phyloP scores from a whole-genome alignment of 2,113 vertebrate genomes.

The Lonchura striata region DNA sequence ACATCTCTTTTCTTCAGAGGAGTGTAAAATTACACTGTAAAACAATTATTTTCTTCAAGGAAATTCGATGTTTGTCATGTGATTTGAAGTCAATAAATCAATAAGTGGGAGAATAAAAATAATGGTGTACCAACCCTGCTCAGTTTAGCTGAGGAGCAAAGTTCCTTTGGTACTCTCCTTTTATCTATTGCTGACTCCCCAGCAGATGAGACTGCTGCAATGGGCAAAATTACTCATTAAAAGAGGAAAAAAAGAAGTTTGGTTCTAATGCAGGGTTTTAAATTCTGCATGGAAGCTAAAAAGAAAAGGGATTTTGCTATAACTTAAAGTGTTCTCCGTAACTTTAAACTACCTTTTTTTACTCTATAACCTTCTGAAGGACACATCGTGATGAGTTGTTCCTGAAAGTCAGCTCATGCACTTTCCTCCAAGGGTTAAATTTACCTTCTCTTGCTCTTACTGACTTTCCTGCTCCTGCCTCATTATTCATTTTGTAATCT shows the following conservation, averaged over 20 bases:
- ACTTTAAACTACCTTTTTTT: neutral
- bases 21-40: slow-evolving; percentile 32
- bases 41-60: slow-evolving; percentile 15
- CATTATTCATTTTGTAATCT: slow-evolving; percentile 39
- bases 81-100: slow-evolving; percentile 7
- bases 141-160: neutral
- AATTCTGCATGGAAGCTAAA: neutral
- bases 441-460: slow-evolving; percentile 36
- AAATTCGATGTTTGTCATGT: neutral
- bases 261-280: neutral
- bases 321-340: neutral
- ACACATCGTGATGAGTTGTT: neutral
- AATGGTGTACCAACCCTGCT: neutral
- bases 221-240: neutral
- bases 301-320: neutral
- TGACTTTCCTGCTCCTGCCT: slow-evolving; percentile 41
- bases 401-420: slow-evolving; percentile 22
- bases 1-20: neutral
- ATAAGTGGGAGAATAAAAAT: neutral
- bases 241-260: neutral
- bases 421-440: slow-evolving; percentile 8
- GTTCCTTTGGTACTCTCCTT: neutral
- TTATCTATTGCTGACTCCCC: neutral
- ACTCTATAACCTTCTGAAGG: neutral
- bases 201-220: neutral